Conservation (phyloP, 2,888 invertebrate species). For the Camptogramma bilineatum region DNA sequence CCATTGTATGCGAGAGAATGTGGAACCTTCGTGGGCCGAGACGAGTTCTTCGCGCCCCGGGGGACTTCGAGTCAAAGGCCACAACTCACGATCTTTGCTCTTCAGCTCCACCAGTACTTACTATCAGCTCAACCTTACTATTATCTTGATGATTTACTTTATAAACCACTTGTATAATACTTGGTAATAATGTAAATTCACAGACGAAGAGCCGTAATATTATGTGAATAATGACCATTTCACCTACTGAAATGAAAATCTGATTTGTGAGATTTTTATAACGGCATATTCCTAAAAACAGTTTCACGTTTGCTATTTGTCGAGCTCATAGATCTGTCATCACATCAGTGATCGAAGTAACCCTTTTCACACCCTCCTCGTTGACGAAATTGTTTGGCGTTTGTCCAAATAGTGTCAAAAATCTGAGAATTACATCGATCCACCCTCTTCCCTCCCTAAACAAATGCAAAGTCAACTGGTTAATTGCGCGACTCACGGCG, state of each 20-base stretch:
- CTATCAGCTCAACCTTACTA: slow-evolving; percentile 41
- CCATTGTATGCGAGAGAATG: slow-evolving; percentile 33
- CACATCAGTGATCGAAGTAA: slow-evolving; percentile 55
- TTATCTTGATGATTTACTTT: slow-evolving; percentile 48
- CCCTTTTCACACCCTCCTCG: slow-evolving; percentile 54
- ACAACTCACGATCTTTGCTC: slow-evolving; percentile 63
- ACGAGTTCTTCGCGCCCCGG: slow-evolving; percentile 60
- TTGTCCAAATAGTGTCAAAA: slow-evolving; percentile 68
- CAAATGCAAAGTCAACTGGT: slow-evolving; percentile 58
- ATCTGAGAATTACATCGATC: slow-evolving; percentile 75
- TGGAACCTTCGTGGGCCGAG: slow-evolving; percentile 54
- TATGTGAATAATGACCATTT: slow-evolving; percentile 10
- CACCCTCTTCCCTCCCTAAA: slow-evolving; percentile 41
- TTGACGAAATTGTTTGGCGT: slow-evolving; percentile 69
- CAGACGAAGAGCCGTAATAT: not conserved
- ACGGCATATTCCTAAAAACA: not conserved
- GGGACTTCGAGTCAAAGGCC: slow-evolving; percentile 66
- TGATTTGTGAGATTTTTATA: not conserved
- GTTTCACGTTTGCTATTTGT: slow-evolving; percentile 11
- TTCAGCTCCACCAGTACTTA: slow-evolving; percentile 54
- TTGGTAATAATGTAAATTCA: not conserved
- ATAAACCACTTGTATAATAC: slow-evolving; percentile 3
- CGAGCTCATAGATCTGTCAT: slow-evolving; percentile 42
- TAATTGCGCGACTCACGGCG: slow-evolving; percentile 60
- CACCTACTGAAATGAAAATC: no score